Percentiles rank a stretch among this genome's conserved stretches.
Conservation (phyloP, 2,113 vertebrate species). For the Centrocercus urophasianus region DNA sequence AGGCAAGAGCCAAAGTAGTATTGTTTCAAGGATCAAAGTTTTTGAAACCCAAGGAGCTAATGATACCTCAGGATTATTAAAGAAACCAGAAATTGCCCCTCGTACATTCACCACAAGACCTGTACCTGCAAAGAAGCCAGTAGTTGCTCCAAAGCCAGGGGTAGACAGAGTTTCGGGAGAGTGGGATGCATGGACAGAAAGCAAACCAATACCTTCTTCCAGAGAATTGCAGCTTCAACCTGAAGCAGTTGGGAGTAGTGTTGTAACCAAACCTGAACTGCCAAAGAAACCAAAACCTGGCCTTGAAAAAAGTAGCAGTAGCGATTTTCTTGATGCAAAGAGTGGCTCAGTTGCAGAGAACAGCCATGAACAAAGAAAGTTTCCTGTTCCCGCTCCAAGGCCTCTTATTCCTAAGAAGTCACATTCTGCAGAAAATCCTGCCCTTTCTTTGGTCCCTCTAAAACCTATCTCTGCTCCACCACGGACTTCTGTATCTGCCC, state of each 20-base stretch:
- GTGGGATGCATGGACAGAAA: slow-evolving; percentile 70
- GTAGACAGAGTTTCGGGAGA: slow-evolving; percentile 75
- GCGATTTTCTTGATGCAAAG: slow-evolving; percentile 63
- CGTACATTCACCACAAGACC: slow-evolving; percentile 78
- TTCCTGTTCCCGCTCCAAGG: slow-evolving; percentile 76
- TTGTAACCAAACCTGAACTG: slow-evolving; percentile 81
- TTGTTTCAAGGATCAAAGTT: slow-evolving; percentile 89
- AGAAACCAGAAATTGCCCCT: slow-evolving; percentile 81
- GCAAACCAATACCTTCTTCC: slow-evolving; percentile 36
- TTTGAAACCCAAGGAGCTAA: slow-evolving; percentile 84
- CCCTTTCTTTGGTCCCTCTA: slow-evolving; percentile 25
- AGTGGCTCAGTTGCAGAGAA: slow-evolving; percentile 28
- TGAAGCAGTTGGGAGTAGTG: slow-evolving; percentile 44
- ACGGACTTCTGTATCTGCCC: slow-evolving; percentile 68
- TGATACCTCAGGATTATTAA: slow-evolving; percentile 74
- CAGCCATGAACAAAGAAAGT: slow-evolving; percentile 22
- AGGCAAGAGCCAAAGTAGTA: slow-evolving; percentile 82
- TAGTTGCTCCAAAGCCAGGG: slow-evolving; percentile 78
- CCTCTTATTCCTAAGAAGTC: slow-evolving; percentile 82
- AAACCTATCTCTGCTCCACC: slow-evolving; percentile 68
- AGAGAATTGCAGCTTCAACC: slow-evolving; percentile 63
- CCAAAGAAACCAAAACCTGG: slow-evolving; percentile 83
- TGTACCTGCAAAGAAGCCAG: slow-evolving; percentile 83
- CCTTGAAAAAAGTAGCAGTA: slow-evolving; percentile 72
- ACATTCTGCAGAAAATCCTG: slow-evolving; percentile 57